Base-by-base conservation (phyloP, 2,113 vertebrate species). In the Brachyistius frenatus region DNA sequence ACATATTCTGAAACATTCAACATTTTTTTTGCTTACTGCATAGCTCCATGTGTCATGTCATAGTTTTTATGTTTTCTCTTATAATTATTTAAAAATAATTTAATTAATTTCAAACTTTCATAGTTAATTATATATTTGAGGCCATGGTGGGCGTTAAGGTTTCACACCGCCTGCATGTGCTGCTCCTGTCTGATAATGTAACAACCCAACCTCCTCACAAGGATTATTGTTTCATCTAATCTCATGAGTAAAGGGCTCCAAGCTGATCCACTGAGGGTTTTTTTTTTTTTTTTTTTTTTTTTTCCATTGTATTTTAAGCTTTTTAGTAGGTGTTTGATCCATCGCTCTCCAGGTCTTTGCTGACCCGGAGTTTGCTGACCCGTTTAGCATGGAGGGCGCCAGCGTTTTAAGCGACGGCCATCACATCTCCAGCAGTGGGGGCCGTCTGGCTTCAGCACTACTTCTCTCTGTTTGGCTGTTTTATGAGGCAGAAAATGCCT, bases 401-500 rank as follows among this genome's bases (percentile, higher is more conserved):
- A 36, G 66, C 10, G 7, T 62, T 76, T 78, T 62, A 13, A 73
- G 71, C 73, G 73, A 30, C 56, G 72, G 47, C 37, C 65, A 32
- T 66, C 53, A 70, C 44, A 76, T 66, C 50, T 56, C 44, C 47
- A 49, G 37, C 54, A 41, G 44, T 66, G 63, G 33, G 64, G 65
- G 66, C 49, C 4, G 44, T 54, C 73, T 75, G 54, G 56, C 72
- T 80, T 61, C 23, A 71, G 76, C 73, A 60, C 61, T 53, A 58
- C 60, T 75, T 69, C 73, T 86, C 52, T 77, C 62, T 88, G 76
- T 84, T 90, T 86, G 80, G 82, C 61, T 86, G 66, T 83, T 90
- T 91, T 75, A 90, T 73, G 86, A 76, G 61, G 73, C 88, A 83
- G 81, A 88, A 92, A 90, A 88, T 82, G 70, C 46, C 52, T 69